Base-by-base conservation (phyloP, 2,888 invertebrate genomes). In the Morpho helenor region DNA sequence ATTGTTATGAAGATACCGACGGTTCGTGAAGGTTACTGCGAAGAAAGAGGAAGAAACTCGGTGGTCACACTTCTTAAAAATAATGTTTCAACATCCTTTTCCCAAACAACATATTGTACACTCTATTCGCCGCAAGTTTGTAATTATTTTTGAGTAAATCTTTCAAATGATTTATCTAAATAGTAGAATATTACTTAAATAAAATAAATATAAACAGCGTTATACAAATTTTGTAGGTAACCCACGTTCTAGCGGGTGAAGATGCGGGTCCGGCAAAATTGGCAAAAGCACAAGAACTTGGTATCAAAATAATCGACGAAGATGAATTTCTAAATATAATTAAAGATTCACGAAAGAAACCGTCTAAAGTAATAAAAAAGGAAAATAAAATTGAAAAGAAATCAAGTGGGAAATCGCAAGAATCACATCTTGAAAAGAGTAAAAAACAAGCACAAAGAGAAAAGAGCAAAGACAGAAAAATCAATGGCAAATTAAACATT, bases 191-290 rank as follows among this genome's bases (percentile, higher is more conserved):
- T 23, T 23, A 23, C 23, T 23, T 23, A 23, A 23, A 4, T 23
- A 23, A 23, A 23, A 23, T 23, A 23, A 23, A 23, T 23, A 23
- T 23, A 23, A 23, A 23, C 4, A 23, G 4, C 23, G 23, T 23
- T 23, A 3, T 23, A 23, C 23, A 23, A 23, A 23, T 23, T 23
- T 31, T 5, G 31, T 55, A 91, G 91, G 92, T 96, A 7, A 94
- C 94, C 68, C 98, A 96, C 79, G 78, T 98, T 2, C 89, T 98
- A 23, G 93, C 95, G 3, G 98, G 98, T 0, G 95, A 96, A 53
- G 96, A 98, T 54, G 92, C 97, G 1, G 98, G 98, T 0, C 96
- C 95, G 7, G 92, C 95, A 5, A 98, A 98, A 91, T 77, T 96
- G 48, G 92, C 93, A 0, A 97, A 97, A 82, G 95, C 96, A 0